These are phyloP conservation scores for Hyposoter dolosus DNA, from an alignment of 2,888 invertebrate genomes.

Conservation along the genomic window DNA sequence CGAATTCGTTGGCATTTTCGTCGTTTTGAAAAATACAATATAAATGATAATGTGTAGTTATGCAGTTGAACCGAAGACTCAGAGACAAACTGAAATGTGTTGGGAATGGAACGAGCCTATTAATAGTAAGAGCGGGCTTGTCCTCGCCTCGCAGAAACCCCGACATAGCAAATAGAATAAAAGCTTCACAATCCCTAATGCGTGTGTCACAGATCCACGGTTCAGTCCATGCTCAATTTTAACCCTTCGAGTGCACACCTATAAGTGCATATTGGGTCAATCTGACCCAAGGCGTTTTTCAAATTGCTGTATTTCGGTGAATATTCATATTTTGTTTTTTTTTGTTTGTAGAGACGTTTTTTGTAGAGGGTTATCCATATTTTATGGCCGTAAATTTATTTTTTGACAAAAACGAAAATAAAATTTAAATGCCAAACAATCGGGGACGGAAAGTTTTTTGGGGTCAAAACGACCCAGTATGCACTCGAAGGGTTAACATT, in stretches of 20 bases:
- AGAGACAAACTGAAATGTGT: slow-evolving; percentile 54
- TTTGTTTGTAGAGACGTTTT: too few species aligned
- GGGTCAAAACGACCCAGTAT: neutral
- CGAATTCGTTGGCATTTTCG: neutral
- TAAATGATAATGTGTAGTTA: neutral
- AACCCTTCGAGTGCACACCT: too few species aligned
- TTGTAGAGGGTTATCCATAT: too few species aligned
- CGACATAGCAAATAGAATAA: slow-evolving; percentile 16
- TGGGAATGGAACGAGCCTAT: slow-evolving; percentile 54
- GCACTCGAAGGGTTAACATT: too few species aligned
- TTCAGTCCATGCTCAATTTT: neutral
- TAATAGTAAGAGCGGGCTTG: slow-evolving; percentile 57
- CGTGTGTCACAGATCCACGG: neutral
- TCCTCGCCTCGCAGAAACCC: slow-evolving; percentile 61
- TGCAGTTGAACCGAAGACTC: slow-evolving; percentile 1
- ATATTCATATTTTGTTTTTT: too few species aligned
- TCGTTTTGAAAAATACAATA: neutral
- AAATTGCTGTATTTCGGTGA: too few species aligned
- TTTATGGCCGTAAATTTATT: too few species aligned
- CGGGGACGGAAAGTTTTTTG: neutral
- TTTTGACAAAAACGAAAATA: too few species aligned
- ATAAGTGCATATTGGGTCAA: too few species aligned
- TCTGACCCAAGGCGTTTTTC: too few species aligned
- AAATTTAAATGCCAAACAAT: neutral
- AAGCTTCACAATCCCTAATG: slow-evolving; percentile 9